Evolutionary conservation across 2,797 vertebrate species (phyloP).

Genomic region (Diceros bicornis): DNA sequence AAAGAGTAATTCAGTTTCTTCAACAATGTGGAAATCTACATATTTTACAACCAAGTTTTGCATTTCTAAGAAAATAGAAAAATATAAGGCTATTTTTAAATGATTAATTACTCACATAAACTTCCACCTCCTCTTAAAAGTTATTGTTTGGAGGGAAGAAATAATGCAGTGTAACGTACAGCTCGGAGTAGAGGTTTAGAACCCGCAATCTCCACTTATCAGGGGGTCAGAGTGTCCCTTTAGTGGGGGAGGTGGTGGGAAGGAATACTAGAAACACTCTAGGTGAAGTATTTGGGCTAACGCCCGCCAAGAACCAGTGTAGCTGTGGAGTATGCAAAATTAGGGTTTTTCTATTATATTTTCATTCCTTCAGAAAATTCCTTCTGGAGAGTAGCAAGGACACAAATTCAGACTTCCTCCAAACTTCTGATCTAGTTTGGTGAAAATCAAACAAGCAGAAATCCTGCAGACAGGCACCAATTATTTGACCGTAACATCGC

Average conservation of each 20-base stretch:
- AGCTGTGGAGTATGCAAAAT: neutral
- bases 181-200: neutral
- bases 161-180: neutral
- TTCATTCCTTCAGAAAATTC: neutral
- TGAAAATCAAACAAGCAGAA: conserved; percentile 44
- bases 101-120: neutral
- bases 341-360: conserved; percentile 34
- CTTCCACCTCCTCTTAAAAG: neutral
- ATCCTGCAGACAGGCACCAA: neutral
- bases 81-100: neutral
- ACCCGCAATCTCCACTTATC: neutral
- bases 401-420: neutral
- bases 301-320: neutral
- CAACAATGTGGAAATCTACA: neutral
- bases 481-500: neutral
- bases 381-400: neutral
- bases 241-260: neutral
- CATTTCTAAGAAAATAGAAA: conserved; percentile 42
- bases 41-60: conserved; percentile 29
- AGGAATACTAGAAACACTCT: neutral
- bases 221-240: neutral
- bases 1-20: conserved; percentile 18
- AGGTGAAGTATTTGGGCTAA: neutral
- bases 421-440: neutral
- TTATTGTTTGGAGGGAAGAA: neutral